Evolutionary conservation across 2,797 vertebrate species (phyloP).

Genomic region (Phoxinus dragarum): DNA sequence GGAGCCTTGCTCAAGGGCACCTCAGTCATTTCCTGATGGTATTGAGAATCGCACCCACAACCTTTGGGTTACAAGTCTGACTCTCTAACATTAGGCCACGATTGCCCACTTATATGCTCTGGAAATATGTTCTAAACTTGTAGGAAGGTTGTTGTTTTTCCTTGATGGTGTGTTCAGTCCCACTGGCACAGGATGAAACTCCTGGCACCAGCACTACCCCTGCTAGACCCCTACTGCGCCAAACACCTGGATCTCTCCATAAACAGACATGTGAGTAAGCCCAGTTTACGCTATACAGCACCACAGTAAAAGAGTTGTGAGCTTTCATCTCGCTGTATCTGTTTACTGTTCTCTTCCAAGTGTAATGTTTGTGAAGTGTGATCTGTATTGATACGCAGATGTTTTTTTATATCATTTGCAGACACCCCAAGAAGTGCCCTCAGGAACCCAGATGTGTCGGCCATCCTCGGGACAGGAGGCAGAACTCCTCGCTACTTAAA

Average conservation of each 20-base stretch:
- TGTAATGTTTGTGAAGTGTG: background rate
- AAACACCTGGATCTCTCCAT: slow-evolving; percentile 84
- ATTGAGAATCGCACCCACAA: no score
- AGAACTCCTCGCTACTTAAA: slow-evolving; percentile 81
- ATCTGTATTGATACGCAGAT: slow-evolving; percentile 36
- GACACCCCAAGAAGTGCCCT: slow-evolving; percentile 75
- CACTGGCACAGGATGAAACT: slow-evolving; percentile 66
- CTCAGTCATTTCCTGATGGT: no score
- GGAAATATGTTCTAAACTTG: background rate
- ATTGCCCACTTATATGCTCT: background rate
- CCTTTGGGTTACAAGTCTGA: no score
- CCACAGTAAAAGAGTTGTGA: background rate
- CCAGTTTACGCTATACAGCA: background rate
- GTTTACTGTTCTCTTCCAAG: background rate
- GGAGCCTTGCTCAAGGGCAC: no score
- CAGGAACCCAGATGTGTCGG: slow-evolving; percentile 83
- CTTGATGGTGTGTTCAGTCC: slow-evolving; percentile 67
- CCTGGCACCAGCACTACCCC: slow-evolving; percentile 71
- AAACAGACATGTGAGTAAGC: slow-evolving; percentile 82
- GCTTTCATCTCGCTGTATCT: background rate
- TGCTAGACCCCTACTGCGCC: slow-evolving; percentile 74
- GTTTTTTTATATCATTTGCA: slow-evolving; percentile 47
- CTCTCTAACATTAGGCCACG: no score
- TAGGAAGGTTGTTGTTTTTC: background rate
- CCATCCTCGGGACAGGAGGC: slow-evolving; percentile 81